These are phyloP conservation scores for Diachrysia chrysitis DNA, from an alignment of 2,888 invertebrate genomes.

Conservation along the genomic window DNA sequence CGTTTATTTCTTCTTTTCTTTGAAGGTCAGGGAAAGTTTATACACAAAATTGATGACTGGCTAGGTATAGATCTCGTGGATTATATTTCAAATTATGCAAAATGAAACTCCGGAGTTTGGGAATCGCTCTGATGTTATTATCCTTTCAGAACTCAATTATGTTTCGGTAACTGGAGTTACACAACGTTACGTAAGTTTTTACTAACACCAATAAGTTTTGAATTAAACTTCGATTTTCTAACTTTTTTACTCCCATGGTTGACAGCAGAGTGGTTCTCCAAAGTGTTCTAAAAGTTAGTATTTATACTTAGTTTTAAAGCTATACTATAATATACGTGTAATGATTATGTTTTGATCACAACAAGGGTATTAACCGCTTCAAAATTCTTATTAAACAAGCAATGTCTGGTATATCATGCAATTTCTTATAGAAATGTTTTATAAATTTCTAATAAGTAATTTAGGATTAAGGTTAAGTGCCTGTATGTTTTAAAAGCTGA, in stretches of 20 bases:
- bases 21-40: background rate
- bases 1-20: background rate
- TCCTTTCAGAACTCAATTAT: constrained; percentile 1
- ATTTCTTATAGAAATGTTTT: background rate
- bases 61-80: background rate
- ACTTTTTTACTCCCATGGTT: too few species aligned
- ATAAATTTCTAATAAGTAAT: background rate
- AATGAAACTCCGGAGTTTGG: background rate
- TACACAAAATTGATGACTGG: background rate
- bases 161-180: background rate
- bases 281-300: background rate
- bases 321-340: too few species aligned
- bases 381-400: background rate
- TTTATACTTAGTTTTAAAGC: background rate
- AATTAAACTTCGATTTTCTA: background rate
- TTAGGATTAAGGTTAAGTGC: background rate
- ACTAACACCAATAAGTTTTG: background rate
- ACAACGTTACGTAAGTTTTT: background rate
- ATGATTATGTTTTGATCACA: background rate
- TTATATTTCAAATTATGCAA: constrained; percentile 4
- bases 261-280: background rate
- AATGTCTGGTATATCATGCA: too few species aligned
- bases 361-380: background rate
- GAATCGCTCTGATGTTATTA: constrained; percentile 2
- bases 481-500: background rate